These are phyloP conservation scores for Megalops cyprinoides DNA, from an alignment of 2,797 vertebrate genomes.

Conservation along the genomic window DNA sequence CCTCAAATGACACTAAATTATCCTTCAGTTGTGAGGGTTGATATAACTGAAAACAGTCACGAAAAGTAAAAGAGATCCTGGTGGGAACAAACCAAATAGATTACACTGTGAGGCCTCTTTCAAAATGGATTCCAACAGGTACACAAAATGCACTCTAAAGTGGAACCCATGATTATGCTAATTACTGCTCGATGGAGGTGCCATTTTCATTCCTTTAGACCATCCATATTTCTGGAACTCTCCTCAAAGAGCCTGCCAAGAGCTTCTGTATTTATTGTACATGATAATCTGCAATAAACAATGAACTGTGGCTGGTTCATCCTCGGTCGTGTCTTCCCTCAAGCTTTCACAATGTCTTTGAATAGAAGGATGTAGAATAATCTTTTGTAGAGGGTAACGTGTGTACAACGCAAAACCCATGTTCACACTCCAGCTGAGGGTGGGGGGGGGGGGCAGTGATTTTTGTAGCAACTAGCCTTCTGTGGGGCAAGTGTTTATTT, in stretches of 20 bases:
- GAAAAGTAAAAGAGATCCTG: constrained; percentile 28
- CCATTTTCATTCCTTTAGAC: constrained; percentile 38
- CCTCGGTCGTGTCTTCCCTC: constrained; percentile 37
- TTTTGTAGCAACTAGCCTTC: constrained; percentile 9
- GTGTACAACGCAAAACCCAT: constrained; percentile 44
- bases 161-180: background rate
- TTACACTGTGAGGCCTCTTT: constrained; percentile 12
- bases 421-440: background rate
- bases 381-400: constrained; percentile 44
- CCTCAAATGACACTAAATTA: constrained; percentile 37
- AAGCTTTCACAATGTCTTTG: constrained; percentile 37
- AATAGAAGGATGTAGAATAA: constrained; percentile 40
- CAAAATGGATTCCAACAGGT: background rate
- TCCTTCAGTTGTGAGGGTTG: constrained; percentile 24
- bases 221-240: constrained; percentile 36
- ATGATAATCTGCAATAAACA: constrained; percentile 34
- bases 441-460: background rate
- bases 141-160: background rate
- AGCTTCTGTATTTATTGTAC: background rate
- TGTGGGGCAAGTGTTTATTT: constrained; percentile 56
- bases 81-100: background rate
- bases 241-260: constrained; percentile 28
- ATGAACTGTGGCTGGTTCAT: constrained; percentile 33
- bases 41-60: constrained; percentile 6
- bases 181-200: constrained; percentile 36